Evolutionary conservation across 1,140 invertebrate species (phyloP), one percentile per base, ranked within the genome.

Genomic region (Drosophila pectinifera): DNA sequence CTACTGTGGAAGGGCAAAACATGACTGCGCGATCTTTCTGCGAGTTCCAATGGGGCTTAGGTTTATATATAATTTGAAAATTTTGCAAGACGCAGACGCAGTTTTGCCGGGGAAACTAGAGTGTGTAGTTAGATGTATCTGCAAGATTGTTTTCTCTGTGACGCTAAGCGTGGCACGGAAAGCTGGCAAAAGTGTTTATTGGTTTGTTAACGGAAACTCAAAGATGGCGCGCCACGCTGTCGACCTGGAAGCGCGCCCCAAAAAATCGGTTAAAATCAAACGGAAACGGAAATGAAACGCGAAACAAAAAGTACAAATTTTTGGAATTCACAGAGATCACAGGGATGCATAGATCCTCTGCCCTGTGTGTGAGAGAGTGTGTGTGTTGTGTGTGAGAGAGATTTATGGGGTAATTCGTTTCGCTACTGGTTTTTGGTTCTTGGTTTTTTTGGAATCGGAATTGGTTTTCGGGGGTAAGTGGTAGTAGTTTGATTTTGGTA

Each of bases 141-240:
- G 61, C 61, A 70, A 68, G 24, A 39, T 62, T 74, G 72, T 39
- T 61, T 56, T 84, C 75, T 63, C 81, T 8, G 49, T 53, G 84
- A 84, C 80, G 80, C 80, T 80, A 84, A 84, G 80, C 80, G 80
- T 77, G 73, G 73, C 73, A 84, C 78, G 76, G 63, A 54, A 67
- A 83, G 80, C 77, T 75, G 62, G 51, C 73, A 80, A 57, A 78
- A 64, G 68, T 75, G 68, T 70, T 36, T 73, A 38, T 72, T 31
- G 22, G 22, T 22, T 42, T 42, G 26, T 14, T 57, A 73, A 53
- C 68, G 43, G 36, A 72, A 76, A 62, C 43, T 56, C 18, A 48
- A 80, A 55, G 51, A 54, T 70, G 51, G 42, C 51, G 28, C 65
- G 36, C 36, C 38, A 43, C 28, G 31, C 56, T 24, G 49, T 56